phyloP scores from a whole-genome alignment of 2,797 vertebrate species.

The Ctenopoma kingsleyae region DNA sequence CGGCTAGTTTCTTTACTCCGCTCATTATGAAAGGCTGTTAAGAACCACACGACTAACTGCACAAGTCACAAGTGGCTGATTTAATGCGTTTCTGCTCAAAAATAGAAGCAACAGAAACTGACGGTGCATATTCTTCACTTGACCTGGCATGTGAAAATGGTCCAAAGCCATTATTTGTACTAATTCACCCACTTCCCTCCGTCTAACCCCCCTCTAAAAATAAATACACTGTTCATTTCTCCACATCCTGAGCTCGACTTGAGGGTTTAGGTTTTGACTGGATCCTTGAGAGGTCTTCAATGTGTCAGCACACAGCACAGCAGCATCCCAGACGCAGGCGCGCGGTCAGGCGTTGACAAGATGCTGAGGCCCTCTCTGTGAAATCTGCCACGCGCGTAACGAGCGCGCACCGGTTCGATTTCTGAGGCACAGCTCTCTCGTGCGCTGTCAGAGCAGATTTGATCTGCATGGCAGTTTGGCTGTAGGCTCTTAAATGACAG shows the following conservation, averaged over 20 bases:
- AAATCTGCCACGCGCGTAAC: conserved; percentile 15
- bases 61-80: conserved; percentile 19
- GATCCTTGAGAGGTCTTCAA: neutral
- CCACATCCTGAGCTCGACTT: neutral
- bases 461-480: neutral
- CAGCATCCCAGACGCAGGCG: conserved; percentile 7
- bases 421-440: neutral
- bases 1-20: neutral
- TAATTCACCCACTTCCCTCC: conserved; percentile 21
- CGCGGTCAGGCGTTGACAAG: neutral
- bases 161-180: conserved; percentile 40
- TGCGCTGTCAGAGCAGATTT: neutral
- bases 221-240: conserved; percentile 6
- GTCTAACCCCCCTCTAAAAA: conserved; percentile 12
- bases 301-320: neutral
- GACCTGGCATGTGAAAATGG: conserved; percentile 7
- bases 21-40: conserved; percentile 29
- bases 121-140: conserved; percentile 1
- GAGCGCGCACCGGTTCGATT: neutral
- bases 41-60: conserved; percentile 2
- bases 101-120: conserved; percentile 6
- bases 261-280: neutral
- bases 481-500: neutral
- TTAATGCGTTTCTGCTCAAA: conserved; percentile 18
- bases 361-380: conserved; percentile 44